Evolutionary conservation across 2,113 vertebrate species (phyloP).

Genomic region (Pseudorasbora parva): DNA sequence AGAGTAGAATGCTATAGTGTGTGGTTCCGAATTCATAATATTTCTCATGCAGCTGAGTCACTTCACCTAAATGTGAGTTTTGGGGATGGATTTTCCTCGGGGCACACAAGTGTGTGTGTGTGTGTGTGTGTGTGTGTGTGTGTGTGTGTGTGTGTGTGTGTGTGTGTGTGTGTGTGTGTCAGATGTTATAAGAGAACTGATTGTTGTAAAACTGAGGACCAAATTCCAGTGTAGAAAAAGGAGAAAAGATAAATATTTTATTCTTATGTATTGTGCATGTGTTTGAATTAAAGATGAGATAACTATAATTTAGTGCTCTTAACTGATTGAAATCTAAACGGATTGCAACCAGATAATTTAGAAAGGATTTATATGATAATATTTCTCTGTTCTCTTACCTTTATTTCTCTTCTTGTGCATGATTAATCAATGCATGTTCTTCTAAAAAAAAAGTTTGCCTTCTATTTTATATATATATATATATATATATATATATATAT

Average conservation of each 20-base stretch:
- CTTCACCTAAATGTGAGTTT: background rate
- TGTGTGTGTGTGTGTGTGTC: background rate
- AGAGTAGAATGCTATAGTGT: too few relatives aligned
- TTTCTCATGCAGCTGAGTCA: constrained; percentile 22
- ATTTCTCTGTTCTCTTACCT: background rate
- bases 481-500: too few relatives aligned
- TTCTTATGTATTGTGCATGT: background rate
- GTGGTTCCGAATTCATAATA: too few relatives aligned
- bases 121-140: background rate
- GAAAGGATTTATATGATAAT: background rate
- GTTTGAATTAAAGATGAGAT: background rate
- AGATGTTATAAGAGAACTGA: background rate
- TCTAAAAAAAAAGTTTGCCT: too few relatives aligned
- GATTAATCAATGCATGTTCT: background rate
- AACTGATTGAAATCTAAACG: background rate
- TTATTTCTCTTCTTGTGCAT: background rate
- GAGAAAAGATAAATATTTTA: background rate
- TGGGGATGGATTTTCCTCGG: background rate
- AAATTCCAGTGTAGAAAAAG: background rate
- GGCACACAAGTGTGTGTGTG: background rate
- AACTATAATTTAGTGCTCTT: background rate
- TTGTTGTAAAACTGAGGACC: background rate
- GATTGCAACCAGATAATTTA: background rate
- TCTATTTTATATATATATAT: too few relatives aligned
- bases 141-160: background rate